Evolutionary conservation across 2,113 vertebrate species (phyloP).

Genomic region (Bettongia penicillata): DNA sequence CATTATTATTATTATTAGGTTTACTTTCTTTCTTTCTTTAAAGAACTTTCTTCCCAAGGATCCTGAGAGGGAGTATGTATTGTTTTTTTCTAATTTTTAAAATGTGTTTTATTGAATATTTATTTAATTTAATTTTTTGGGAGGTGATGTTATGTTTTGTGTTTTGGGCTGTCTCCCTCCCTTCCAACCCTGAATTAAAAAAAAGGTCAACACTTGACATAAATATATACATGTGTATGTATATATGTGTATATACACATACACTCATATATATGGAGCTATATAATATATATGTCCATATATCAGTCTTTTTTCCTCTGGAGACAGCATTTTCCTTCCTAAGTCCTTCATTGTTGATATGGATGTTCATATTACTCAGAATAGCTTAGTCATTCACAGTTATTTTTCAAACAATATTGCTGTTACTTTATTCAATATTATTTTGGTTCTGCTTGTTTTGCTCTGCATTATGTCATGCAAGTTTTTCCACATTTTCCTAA

Average conservation of each 20-base stretch:
- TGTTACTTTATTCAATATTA: background rate
- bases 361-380: background rate
- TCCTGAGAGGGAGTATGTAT: background rate
- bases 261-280: background rate
- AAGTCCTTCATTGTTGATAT: background rate
- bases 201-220: background rate
- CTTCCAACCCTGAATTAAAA: background rate
- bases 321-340: background rate
- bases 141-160: background rate
- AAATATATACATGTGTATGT: background rate
- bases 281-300: background rate
- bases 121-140: background rate
- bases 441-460: background rate
- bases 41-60: slow-evolving; percentile 18
- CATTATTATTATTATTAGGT: background rate
- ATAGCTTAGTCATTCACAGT: background rate
- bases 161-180: background rate
- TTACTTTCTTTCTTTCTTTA: no score
- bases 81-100: background rate
- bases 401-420: background rate
- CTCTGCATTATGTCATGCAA: background rate
- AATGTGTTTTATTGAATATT: background rate
- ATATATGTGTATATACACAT: no score
- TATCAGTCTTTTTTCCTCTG: background rate
- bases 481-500: background rate